Evolutionary conservation across 2,888 invertebrate genomes (phyloP), one percentile per base, ranked within the genome.

Genomic region (Cremastinae sp.): DNA sequence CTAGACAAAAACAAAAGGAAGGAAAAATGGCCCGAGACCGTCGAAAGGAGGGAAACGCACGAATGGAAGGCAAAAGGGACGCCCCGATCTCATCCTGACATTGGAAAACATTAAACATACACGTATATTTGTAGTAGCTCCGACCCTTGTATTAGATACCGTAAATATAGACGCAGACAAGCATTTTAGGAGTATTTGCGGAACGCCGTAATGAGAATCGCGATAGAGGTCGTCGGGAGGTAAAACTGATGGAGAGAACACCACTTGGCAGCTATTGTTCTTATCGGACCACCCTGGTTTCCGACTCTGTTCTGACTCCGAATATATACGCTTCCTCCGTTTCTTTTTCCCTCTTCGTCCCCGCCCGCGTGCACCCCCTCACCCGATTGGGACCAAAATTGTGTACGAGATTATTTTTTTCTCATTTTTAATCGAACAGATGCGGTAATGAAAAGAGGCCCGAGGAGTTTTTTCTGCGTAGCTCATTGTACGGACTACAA

Each of bases 181-280:
- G 37, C 12, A 14, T n/a, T 12, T 28, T 10, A 61, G 55, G 62
- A 56, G 66, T 80, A 68, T 64, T 53, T 61, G 73, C 51, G 61
- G 58, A 79, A 74, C 56, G 58, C 35, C 58, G 47, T 43, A 56
- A 75, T 73, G 51, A 76, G 66, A 66, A 68, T 69, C 74, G 62
- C 74, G 68, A 74, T 58, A 59, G 75, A 66, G 56, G 76, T 75
- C 61, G 70, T 66, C 61, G 66, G n/a, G 61, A 61, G 59, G 69
- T 68, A 77, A 79, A 80, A 78, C 70, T 78, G 72, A 70, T 68
- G 74, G 76, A 77, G 78, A 82, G 80, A 74, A 80, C 78, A 78
- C 79, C 79, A 79, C 82, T 82, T 84, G 83, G 80, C 81, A 81
- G 80, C 81, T 80, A 84, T 84, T 83, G 82, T 84, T 80, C 81